Percentiles rank a stretch among this genome's conserved stretches.
Evolutionary conservation across 2,797 vertebrate species (phyloP).

Genomic region (Microctenopoma steveboyesi): DNA sequence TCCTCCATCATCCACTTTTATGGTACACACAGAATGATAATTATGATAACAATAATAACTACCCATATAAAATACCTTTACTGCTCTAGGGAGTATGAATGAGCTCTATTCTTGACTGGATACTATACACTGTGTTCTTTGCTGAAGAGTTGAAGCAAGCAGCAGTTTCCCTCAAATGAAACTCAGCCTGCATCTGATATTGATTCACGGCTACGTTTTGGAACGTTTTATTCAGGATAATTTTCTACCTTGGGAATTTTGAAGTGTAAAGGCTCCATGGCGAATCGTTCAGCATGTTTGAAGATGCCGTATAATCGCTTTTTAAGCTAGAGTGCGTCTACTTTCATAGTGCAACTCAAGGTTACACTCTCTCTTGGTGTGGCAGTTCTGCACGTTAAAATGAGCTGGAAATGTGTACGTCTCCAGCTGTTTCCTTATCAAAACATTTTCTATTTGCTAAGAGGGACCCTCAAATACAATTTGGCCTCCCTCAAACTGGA

Average conservation of each 20-base stretch:
- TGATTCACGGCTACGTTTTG: constrained; percentile 67
- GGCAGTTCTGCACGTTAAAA: constrained; percentile 58
- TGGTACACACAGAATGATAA: constrained; percentile 70
- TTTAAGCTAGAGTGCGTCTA: constrained; percentile 42
- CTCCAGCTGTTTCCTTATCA: constrained; percentile 70
- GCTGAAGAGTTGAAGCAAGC: constrained; percentile 46
- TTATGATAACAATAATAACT: constrained; percentile 77
- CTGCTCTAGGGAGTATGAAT: constrained; percentile 60
- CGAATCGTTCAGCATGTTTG: constrained; percentile 65
- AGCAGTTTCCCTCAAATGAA: constrained; percentile 55
- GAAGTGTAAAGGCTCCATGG: constrained; percentile 62
- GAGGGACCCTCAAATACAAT: constrained; percentile 66
- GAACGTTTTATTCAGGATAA: constrained; percentile 67
- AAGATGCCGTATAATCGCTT: constrained; percentile 65
- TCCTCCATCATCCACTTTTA: constrained; percentile 75
- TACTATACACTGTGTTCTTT: constrained; percentile 42
- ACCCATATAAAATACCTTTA: constrained; percentile 71
- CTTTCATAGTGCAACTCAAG: constrained; percentile 65
- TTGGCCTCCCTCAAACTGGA: constrained; percentile 58
- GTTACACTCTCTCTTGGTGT: constrained; percentile 57
- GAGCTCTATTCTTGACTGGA: constrained; percentile 53
- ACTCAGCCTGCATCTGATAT: constrained; percentile 65
- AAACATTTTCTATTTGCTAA: constrained; percentile 69
- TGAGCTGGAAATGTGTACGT: constrained; percentile 64
- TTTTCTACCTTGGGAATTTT: constrained; percentile 68